A percentile compares a stretch with the other conserved stretches of the same genome.
phyloP scores from a whole-genome alignment of 2,888 invertebrate genomes.

The Panopea generosa region DNA sequence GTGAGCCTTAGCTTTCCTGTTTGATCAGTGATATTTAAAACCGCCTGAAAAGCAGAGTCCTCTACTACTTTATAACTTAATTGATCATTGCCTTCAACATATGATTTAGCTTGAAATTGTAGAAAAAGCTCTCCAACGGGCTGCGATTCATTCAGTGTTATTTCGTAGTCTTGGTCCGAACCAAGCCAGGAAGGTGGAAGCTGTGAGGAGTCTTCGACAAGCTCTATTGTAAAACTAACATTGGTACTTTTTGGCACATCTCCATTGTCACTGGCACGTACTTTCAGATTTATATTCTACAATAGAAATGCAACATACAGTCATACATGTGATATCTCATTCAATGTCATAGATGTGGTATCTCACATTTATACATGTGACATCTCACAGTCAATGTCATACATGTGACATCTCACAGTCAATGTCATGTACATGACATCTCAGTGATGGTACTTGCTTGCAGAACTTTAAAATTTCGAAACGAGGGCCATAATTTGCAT shows the following conservation, averaged over 20 bases:
- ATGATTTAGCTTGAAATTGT: neutral
- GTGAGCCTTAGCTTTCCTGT: conserved; percentile 8
- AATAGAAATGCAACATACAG: conserved; percentile 18
- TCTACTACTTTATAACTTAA: neutral
- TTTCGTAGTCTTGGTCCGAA: neutral
- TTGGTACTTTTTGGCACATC: conserved; percentile 94
- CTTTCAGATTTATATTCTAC: conserved; percentile 89
- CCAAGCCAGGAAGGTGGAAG: conserved; percentile 83
- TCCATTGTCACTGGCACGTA: conserved; percentile 98
- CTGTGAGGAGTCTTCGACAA: conserved; percentile 84
- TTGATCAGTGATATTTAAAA: neutral
- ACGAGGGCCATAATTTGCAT: no score
- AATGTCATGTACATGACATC: no score
- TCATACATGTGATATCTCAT: no score
- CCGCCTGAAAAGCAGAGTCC: no score
- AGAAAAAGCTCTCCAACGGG: neutral
- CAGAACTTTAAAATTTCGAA: neutral
- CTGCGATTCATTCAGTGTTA: neutral
- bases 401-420: no score
- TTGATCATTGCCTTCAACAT: neutral
- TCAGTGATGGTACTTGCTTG: no score
- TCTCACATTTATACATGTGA: neutral
- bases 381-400: no score
- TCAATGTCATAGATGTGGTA: no score
- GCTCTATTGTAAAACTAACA: conserved; percentile 99